These are phyloP conservation scores for Phylloscopus whistleri DNA, from an alignment of 2,113 vertebrate genomes.

Conservation along the genomic window DNA sequence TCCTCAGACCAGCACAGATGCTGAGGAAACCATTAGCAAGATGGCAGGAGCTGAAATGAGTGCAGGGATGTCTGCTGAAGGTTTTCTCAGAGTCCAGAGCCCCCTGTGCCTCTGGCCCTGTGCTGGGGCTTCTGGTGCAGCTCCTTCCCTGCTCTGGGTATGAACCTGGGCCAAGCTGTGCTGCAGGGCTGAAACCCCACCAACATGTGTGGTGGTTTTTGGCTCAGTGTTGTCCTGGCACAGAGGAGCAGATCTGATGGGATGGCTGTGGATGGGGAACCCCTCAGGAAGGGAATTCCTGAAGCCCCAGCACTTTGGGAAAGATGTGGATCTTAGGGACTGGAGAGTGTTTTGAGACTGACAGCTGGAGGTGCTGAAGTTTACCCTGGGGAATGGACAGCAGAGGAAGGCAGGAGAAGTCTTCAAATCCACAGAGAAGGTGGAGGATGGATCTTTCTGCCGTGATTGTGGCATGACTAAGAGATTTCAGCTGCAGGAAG, in stretches of 20 bases:
- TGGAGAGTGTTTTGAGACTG: neutral
- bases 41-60: neutral
- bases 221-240: neutral
- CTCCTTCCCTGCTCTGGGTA: neutral
- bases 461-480: neutral
- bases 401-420: neutral
- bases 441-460: neutral
- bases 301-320: neutral
- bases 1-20: neutral
- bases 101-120: neutral
- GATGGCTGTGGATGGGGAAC: neutral
- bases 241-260: neutral
- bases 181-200: neutral
- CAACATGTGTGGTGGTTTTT: fast-evolving
- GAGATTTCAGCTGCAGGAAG: neutral
- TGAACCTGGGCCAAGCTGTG: neutral
- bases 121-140: neutral
- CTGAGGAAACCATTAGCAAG: neutral
- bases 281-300: neutral
- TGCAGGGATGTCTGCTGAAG: neutral
- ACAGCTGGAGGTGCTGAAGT: neutral
- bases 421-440: neutral
- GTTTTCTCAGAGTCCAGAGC: neutral
- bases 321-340: neutral
- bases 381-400: neutral